Evolutionary conservation across 2,888 invertebrate species (phyloP).

Genomic region (Harpalus rubripes): DNA sequence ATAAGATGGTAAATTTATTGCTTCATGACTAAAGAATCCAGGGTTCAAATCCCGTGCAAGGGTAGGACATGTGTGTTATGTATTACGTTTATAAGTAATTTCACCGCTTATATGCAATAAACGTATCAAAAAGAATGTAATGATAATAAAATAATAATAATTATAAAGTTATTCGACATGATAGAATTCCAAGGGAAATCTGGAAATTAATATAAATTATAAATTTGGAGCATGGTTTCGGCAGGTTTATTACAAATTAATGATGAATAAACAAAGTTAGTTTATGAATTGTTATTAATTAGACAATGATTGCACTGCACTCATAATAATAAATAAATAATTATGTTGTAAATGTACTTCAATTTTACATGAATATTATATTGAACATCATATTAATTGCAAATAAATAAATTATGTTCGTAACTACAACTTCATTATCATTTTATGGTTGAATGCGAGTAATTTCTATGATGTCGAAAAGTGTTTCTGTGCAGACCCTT

Average conservation of each 20-base stretch:
- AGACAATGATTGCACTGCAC: neutral
- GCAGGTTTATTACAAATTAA: neutral
- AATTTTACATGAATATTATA: constrained; percentile 7
- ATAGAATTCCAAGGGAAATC: constrained; percentile 14
- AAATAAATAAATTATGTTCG: neutral
- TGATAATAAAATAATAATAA: no score
- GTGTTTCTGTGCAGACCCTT: no score
- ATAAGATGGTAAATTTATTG: no score
- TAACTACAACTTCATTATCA: no score
- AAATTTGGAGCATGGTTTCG: neutral
- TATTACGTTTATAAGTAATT: no score
- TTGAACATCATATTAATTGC: neutral
- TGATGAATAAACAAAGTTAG: neutral
- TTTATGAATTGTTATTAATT: constrained; percentile 3
- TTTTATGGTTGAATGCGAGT: no score
- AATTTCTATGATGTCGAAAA: no score
- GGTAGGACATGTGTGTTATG: no score
- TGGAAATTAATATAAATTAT: constrained; percentile 14
- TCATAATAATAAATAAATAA: neutral
- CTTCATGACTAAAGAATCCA: no score
- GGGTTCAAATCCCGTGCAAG: no score
- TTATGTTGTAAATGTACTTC: neutral
- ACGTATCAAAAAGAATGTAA: no score
- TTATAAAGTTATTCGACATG: neutral
- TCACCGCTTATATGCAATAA: no score